These are phyloP conservation scores for Morelia viridis DNA, from an alignment of 2,797 vertebrate genomes.

Conservation along the genomic window DNA sequence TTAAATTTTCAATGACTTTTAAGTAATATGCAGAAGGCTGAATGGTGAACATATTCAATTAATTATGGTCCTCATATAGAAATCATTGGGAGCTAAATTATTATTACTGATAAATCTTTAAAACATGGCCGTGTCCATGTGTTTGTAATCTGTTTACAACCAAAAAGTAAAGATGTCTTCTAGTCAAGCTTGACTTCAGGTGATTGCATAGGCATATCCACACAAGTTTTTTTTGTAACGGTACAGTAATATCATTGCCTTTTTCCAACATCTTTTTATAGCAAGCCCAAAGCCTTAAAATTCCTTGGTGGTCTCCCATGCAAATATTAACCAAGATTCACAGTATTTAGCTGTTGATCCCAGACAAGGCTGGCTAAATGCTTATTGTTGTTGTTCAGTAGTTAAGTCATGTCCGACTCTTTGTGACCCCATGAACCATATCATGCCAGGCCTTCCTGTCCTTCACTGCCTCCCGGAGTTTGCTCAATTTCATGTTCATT, in stretches of 20 bases:
- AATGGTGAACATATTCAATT: not conserved
- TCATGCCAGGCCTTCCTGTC: too few species aligned
- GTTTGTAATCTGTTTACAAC: not conserved
- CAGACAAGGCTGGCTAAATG: not conserved
- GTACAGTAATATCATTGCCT: not conserved
- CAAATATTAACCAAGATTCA: not conserved
- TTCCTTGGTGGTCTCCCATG: not conserved
- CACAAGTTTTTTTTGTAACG: not conserved
- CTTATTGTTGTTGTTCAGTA: too few species aligned
- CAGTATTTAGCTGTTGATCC: not conserved
- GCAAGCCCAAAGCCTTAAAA: not conserved
- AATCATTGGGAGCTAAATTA: not conserved
- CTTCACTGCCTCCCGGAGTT: too few species aligned
- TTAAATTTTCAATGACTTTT: not conserved
- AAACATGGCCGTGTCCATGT: not conserved
- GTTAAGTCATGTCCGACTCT: too few species aligned
- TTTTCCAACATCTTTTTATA: not conserved
- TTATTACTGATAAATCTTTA: not conserved
- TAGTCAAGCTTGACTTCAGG: not conserved
- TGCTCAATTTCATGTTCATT: too few species aligned
- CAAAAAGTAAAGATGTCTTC: not conserved
- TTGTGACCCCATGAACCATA: too few species aligned
- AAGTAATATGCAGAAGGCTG: not conserved
- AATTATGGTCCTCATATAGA: not conserved
- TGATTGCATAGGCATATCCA: not conserved